phyloP scores from a whole-genome alignment of 2,797 vertebrate genomes.

The Triplophysa yarkandensis region DNA sequence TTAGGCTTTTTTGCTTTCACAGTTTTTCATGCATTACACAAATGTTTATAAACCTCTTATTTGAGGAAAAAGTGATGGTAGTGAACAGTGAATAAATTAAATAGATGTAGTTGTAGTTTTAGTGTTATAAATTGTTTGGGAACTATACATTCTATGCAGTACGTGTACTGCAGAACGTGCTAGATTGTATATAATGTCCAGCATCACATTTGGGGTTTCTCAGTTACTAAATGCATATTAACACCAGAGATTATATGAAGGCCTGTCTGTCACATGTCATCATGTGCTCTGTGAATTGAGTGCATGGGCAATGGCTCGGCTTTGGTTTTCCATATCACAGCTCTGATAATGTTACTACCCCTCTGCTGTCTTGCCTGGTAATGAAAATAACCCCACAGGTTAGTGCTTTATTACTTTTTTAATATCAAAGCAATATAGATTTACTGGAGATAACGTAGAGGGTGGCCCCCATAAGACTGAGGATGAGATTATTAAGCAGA shows the following conservation, averaged over 20 bases:
- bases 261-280: not conserved
- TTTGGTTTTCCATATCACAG: constrained; percentile 40
- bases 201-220: too few relatives aligned
- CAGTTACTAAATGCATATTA: not conserved
- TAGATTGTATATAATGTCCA: too few relatives aligned
- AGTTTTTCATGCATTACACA: not conserved
- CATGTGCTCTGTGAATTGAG: constrained; percentile 9
- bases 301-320: constrained; percentile 20
- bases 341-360: constrained; percentile 47
- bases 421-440: constrained; percentile 60
- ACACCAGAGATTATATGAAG: not conserved
- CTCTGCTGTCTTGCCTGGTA: constrained; percentile 40
- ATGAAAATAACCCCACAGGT: constrained; percentile 59
- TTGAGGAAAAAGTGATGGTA: not conserved
- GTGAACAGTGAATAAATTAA: not conserved
- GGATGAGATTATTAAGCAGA: constrained; percentile 3
- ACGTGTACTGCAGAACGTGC: too few relatives aligned
- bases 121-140: constrained; percentile 13
- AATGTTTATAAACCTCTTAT: not conserved
- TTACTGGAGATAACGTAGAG: constrained; percentile 41
- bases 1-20: constrained; percentile 6
- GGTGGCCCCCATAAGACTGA: constrained; percentile 8
- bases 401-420: constrained; percentile 63
- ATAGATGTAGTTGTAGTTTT: not conserved
- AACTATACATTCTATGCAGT: too few relatives aligned